These are phyloP conservation scores for Meandrusa payeni DNA, from an alignment of 2,888 invertebrate genomes.

Conservation along the genomic window DNA sequence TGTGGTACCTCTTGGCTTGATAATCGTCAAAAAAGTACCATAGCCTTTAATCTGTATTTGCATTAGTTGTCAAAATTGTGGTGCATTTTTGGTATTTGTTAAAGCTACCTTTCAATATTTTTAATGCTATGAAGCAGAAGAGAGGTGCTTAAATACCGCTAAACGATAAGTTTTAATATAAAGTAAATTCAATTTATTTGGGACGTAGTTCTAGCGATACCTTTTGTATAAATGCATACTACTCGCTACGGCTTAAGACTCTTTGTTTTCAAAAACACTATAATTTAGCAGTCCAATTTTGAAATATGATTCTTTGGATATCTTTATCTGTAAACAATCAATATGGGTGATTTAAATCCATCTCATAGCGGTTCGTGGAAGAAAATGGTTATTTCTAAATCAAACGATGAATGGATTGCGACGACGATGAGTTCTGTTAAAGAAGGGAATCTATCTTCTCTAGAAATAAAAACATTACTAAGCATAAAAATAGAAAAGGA, in stretches of 20 bases:
- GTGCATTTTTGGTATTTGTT: too few relatives aligned
- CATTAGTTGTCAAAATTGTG: too few relatives aligned
- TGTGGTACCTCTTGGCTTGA: too few relatives aligned
- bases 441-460: conserved; percentile 35
- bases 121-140: too few relatives aligned
- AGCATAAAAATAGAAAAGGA: conserved; percentile 45
- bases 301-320: conserved; percentile 74
- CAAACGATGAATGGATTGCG: conserved; percentile 64
- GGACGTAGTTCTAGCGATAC: too few relatives aligned
- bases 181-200: too few relatives aligned
- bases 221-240: background rate
- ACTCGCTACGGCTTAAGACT: background rate
- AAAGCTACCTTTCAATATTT: too few relatives aligned
- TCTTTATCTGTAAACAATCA: conserved; percentile 69
- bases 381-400: conserved; percentile 68
- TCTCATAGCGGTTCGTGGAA: conserved; percentile 63
- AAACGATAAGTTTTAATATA: too few relatives aligned
- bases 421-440: conserved; percentile 47
- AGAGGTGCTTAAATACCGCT: too few relatives aligned
- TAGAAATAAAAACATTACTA: too few relatives aligned
- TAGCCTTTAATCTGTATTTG: too few relatives aligned
- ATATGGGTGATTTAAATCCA: conserved; percentile 67
- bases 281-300: conserved; percentile 16
- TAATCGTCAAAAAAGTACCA: too few relatives aligned
- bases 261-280: conserved; percentile 4